Conservation (phyloP, 2,113 vertebrate genomes). For the Poeciliopsis retropinna region DNA sequence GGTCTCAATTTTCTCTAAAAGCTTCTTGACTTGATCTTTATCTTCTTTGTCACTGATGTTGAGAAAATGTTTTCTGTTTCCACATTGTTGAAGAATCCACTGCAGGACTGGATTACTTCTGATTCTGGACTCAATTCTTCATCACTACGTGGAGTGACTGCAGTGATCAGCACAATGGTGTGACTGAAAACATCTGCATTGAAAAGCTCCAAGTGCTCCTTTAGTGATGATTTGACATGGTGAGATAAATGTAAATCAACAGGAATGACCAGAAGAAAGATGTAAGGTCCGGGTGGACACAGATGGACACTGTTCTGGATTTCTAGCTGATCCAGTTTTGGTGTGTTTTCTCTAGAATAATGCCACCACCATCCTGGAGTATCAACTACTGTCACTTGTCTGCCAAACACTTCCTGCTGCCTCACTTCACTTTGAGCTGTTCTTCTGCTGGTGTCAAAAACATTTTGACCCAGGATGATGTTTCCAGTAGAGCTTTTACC, state of each 20-base stretch:
- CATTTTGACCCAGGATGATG: conserved; percentile 15
- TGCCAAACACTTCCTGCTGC: conserved; percentile 12
- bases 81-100: conserved; percentile 21
- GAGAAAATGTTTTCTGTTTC: conserved; percentile 11
- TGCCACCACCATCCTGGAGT: conserved; percentile 23
- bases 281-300: conserved; percentile 18
- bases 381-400: conserved; percentile 12
- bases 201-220: neutral
- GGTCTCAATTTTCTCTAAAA: neutral
- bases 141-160: neutral
- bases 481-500: conserved; percentile 17
- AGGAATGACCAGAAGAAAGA: conserved; percentile 24
- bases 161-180: conserved; percentile 6
- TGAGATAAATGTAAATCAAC: accelerated
- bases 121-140: neutral
- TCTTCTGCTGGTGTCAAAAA: conserved; percentile 33
- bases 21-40: accelerated
- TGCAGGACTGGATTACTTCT: neutral
- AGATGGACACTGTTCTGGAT: conserved; percentile 26
- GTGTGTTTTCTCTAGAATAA: neutral
- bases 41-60: neutral
- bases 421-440: conserved; percentile 1
- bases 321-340: conserved; percentile 29
- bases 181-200: neutral
- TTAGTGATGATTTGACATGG: neutral